A percentile compares a stretch with the other conserved stretches of the same genome.
phyloP scores from a whole-genome alignment of 2,113 vertebrate genomes.

The Erpornis zantholeuca region DNA sequence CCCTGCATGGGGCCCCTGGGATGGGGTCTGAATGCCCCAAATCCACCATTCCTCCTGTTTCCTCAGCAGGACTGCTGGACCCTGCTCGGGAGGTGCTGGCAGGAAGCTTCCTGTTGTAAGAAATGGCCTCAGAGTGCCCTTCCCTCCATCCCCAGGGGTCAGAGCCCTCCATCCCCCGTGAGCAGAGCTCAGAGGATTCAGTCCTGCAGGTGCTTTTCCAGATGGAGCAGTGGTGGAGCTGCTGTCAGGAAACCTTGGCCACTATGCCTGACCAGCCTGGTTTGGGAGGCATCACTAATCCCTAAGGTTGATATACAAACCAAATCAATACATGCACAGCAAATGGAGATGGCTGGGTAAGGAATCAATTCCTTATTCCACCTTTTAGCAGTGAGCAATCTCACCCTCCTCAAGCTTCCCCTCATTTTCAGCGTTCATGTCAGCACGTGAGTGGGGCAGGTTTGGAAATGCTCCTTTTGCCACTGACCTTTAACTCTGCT shows the following conservation, averaged over 20 bases:
- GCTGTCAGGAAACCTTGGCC: background rate
- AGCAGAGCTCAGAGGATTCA: background rate
- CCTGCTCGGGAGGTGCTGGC: background rate
- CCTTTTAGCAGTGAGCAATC: background rate
- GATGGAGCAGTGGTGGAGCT: background rate
- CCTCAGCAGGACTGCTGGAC: background rate
- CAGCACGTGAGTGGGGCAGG: background rate
- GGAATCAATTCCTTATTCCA: background rate
- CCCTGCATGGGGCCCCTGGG: background rate
- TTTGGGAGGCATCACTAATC: background rate
- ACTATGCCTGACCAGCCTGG: background rate
- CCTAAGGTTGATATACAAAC: background rate
- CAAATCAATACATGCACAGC: background rate
- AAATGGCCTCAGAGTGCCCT: background rate
- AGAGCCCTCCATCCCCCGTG: rapidly evolving
- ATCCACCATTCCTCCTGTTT: background rate
- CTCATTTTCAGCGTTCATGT: background rate
- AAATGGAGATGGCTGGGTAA: background rate
- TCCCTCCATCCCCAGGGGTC: background rate
- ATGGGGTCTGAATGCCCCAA: background rate
- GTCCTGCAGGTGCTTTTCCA: background rate
- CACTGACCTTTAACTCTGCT: background rate
- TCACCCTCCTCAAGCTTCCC: background rate
- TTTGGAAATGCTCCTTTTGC: background rate
- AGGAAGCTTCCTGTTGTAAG: background rate